Base-by-base conservation (phyloP, 2,888 invertebrate genomes). In the Branchellion lobata region DNA sequence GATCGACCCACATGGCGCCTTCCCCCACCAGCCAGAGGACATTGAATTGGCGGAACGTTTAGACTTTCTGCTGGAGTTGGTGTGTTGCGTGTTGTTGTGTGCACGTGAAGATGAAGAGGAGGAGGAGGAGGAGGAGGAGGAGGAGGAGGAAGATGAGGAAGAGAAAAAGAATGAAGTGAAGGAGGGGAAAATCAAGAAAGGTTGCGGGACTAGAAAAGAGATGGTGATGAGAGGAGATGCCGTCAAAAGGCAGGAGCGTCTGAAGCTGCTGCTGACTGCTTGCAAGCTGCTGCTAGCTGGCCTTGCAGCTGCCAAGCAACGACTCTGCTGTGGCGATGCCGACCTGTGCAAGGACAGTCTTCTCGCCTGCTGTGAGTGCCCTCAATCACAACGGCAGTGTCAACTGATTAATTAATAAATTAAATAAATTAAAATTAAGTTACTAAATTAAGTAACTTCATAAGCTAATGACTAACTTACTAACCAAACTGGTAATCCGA, bases 21-120 rank as follows among this genome's bases (percentile, higher is more conserved):
- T n/a, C 21, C 5, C 5, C 61, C n/a, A 24, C 61, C 61, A 57
- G 61, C 61, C 61, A 14, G 61, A 57, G 21, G 61, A 57, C 61
- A 57, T 57, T 18, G 3, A 24, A n/a, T n/a, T 57, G 61, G 61
- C 24, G n/a, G 24, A 57, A 5, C 21, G 24, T 3, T 57, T 57
- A 24, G 61, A 57, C 61, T 57, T 57, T n/a, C 21, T 57, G n/a
- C 21, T 57, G 61, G 61, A 57, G 61, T n/a, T 57, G 61, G 61
- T 57, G 8, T 5, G 21, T 3, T 57, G n/a, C 24, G 61, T 57
- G 61, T n/a, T 57, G 61, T 18, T 57, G 61, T 57, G 61, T 57
- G 24, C 21, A 5, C 21, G n/a, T 57, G 24, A 57, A 3, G 61
- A 57, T 18, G 21, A 40, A 14, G 40, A 14, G 14, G 8, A 14